Percentiles rank a stretch among this genome's conserved stretches.
phyloP scores from a whole-genome alignment of 2,113 vertebrate species.

The Rhegmatorhina hoffmannsi region DNA sequence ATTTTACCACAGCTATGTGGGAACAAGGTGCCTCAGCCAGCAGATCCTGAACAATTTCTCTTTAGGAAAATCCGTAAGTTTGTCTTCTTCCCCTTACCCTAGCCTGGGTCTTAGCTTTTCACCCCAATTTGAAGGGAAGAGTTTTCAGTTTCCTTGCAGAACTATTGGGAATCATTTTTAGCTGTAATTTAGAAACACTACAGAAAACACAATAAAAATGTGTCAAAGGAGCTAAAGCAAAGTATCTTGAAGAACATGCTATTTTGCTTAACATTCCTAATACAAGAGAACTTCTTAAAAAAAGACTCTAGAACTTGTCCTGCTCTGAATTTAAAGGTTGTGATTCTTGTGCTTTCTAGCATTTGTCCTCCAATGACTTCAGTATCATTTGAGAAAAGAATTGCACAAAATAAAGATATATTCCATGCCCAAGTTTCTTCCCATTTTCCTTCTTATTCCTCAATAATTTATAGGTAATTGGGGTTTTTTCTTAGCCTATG shows the following conservation, averaged over 20 bases:
- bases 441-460: neutral
- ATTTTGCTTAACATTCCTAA: neutral
- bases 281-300: neutral
- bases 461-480: neutral
- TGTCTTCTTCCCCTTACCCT: neutral
- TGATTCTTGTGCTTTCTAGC: neutral
- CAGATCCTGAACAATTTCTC: neutral
- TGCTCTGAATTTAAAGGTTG: neutral
- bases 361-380: neutral
- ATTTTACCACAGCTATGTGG: neutral
- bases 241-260: neutral
- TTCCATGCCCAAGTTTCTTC: neutral
- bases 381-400: neutral
- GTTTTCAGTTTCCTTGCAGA: neutral
- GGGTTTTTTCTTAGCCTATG: neutral
- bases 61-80: neutral
- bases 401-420: neutral
- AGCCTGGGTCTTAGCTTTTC: neutral
- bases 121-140: neutral
- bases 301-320: neutral
- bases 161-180: neutral
- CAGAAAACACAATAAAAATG: neutral
- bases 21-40: accelerated
- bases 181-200: neutral
- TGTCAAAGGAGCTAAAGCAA: neutral